Base-by-base conservation (phyloP, 1,140 invertebrate genomes). In the Myzus persicae region DNA sequence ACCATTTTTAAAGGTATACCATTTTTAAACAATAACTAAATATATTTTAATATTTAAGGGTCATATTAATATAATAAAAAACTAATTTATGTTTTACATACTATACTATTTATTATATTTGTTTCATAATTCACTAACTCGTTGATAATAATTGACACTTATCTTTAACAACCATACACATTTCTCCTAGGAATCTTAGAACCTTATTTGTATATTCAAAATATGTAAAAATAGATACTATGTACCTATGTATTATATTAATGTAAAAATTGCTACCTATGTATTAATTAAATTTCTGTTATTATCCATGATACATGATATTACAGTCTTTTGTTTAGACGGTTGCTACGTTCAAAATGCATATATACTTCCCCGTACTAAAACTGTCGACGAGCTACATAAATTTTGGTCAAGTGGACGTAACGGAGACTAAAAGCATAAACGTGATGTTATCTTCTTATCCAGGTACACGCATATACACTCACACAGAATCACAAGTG, bases 381-480 rank as follows among this genome's bases (percentile, higher is more conserved):
- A 85, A 93, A 54, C 91, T 93, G 91, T 93, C 91, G 40, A 84
- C 76, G 5, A 85, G 18, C 22, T 18, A 93, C 81, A 93, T 93
- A 84, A 93, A 93, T 93, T 93, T 93, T 38, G 91, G 76, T 38
- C 42, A 93, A 93, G 81, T 93, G 46, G 38, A 51, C 38, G 46
- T 93, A 38, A n/a, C 38, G 26, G 81, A 93, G 44, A 93, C 81
- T 42, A 85, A 93, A 93, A 84, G 44, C 91, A 42, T 84, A 54
- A 48, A 82, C 76, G 91, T 93, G 46, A 93, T 84, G 81, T 54
- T 93, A 93, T 93, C 91, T 84, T 93, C 91, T 93, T 93, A 93
- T 85, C 42, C 91, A 93, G 91, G 91, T 93, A 51, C 36, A 84
- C 36, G 48, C 36, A 76, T 54, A 67, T n/a, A 54, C 24, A 22